These are phyloP conservation scores for Mastacembelus armatus DNA, from an alignment of 2,797 vertebrate species.

Conservation along the genomic window DNA sequence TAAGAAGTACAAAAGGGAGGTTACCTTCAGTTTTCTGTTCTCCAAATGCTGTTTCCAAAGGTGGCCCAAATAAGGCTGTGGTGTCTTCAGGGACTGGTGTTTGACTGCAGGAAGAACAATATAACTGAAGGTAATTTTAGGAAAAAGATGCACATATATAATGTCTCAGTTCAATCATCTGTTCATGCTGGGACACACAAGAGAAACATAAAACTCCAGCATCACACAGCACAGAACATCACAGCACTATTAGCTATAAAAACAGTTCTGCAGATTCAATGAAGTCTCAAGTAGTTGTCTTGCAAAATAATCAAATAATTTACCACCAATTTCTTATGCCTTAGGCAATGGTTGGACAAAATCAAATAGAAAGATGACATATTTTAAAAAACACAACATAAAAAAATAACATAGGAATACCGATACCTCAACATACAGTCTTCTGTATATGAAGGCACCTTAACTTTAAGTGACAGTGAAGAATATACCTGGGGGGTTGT, in stretches of 20 bases:
- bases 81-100: slow-evolving; percentile 84
- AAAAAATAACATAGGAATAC: too few relatives aligned
- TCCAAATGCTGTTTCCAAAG: slow-evolving; percentile 93
- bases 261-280: slow-evolving; percentile 10
- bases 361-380: too few relatives aligned
- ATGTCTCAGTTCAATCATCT: too few relatives aligned
- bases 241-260: not conserved
- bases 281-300: not conserved
- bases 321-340: not conserved
- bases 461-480: not conserved
- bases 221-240: not conserved
- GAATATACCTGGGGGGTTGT: slow-evolving; percentile 84
- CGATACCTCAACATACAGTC: too few relatives aligned
- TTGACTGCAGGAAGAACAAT: slow-evolving; percentile 55
- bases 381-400: too few relatives aligned
- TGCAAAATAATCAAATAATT: not conserved
- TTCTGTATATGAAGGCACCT: too few relatives aligned
- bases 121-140: not conserved
- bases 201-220: too few relatives aligned
- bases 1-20: slow-evolving; percentile 3
- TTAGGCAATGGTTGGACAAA: not conserved
- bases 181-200: too few relatives aligned
- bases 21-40: slow-evolving; percentile 93
- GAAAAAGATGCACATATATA: too few relatives aligned
- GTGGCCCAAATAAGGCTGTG: slow-evolving; percentile 92